Evolutionary conservation across 2,888 invertebrate species (phyloP), one percentile per base, ranked within the genome.

Genomic region (Lysandra bellargus): DNA sequence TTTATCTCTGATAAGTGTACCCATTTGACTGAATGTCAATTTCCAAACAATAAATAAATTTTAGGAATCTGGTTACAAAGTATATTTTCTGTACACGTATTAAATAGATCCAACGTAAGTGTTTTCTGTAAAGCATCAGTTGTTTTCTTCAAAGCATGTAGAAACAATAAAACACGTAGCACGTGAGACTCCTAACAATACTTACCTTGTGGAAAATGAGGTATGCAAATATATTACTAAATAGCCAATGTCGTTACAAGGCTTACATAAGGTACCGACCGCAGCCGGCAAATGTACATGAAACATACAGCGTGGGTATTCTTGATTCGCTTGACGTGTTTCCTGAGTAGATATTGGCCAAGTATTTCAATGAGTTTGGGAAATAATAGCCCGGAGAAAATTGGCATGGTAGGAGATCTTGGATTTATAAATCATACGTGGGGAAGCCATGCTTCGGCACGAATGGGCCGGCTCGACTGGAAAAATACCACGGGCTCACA

Each of bases 181-280:
- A 44, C 40, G 74, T 44, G 74, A 69, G 69, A 69, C 33, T 69
- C 33, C 23, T 64, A 61, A 75, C 75, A 23, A 49, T 76, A 76
- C 33, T 76, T 17, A 76, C 76, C 76, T 76, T 53, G 57, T 76
- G 44, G 76, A 76, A 33, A 53, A 76, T 76, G 76, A 57, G 49
- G 53, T 33, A 76, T 76, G 76, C 57, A 76, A 76, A 76, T 83
- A 85, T 85, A 83, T 84, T 82, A 85, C 88, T 87, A 88, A 88
- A 90, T 87, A 81, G 81, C 84, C 85, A 88, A 87, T 87, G 88
- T 85, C 85, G 86, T 87, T 88, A 88, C 88, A 87, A 87, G 87
- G 87, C 86, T 90, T 90, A 88, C 90, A 90, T 90, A 92, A 89
- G 83, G 83, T 33, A 30, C 83, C 85, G 87, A 85, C 84, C 85